A percentile compares a stretch with the other conserved stretches of the same genome.
phyloP scores from a whole-genome alignment of 2,113 vertebrate genomes.

The Grammomys dolichurus region DNA sequence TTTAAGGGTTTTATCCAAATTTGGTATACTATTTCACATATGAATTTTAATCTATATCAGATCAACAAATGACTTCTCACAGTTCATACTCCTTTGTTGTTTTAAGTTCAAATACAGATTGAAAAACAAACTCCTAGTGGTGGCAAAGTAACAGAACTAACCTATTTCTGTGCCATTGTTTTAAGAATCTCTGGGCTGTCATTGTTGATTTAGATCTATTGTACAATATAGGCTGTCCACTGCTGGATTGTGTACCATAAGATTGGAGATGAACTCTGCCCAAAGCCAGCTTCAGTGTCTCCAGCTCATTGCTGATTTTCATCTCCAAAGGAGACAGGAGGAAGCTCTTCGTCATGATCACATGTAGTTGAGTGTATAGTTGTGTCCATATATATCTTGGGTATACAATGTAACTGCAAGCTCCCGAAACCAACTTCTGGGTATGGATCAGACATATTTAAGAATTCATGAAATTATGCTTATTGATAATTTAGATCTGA shows the following conservation, averaged over 20 bases:
- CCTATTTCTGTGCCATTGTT: slow-evolving; percentile 46
- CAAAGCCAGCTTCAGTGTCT: background rate
- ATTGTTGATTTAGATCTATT: slow-evolving; percentile 43
- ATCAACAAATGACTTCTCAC: background rate
- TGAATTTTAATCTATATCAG: background rate
- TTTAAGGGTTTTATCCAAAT: slow-evolving; percentile 30
- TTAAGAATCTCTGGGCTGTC: background rate
- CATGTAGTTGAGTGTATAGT: background rate
- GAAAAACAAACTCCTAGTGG: background rate
- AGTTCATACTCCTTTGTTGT: background rate
- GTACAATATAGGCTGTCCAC: background rate
- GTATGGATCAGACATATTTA: slow-evolving; percentile 1
- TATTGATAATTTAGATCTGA: background rate
- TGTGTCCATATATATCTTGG: background rate
- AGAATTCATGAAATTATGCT: background rate
- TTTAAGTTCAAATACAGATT: slow-evolving; percentile 53
- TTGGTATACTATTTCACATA: background rate
- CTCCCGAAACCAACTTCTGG: slow-evolving; percentile 19
- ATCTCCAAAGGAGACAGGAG: background rate
- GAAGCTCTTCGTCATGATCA: background rate
- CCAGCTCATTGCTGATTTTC: background rate
- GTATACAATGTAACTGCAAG: background rate
- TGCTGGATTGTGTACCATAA: background rate
- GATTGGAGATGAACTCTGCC: background rate
- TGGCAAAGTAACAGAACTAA: slow-evolving; percentile 41